A percentile compares a stretch with the other conserved stretches of the same genome.
phyloP scores from a whole-genome alignment of 2,113 vertebrate species.

The Arvicanthis niloticus region DNA sequence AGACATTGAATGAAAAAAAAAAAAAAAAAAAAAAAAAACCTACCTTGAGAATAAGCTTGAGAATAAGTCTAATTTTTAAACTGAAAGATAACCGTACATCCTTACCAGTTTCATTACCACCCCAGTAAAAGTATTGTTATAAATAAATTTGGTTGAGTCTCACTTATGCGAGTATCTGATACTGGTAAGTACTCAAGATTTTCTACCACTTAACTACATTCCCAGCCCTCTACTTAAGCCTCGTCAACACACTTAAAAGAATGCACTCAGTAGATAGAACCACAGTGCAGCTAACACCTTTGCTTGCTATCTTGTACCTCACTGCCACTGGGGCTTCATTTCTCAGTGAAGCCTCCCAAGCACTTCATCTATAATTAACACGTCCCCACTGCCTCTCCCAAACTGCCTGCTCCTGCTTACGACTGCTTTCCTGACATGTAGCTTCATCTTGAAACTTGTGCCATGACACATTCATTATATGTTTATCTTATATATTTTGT shows the following conservation, averaged over 20 bases:
- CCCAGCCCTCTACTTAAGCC: background rate
- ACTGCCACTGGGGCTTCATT: background rate
- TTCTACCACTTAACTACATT: background rate
- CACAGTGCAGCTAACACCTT: background rate
- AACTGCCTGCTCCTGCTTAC: background rate
- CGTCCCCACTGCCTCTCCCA: background rate
- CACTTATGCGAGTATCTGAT: background rate
- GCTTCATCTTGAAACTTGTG: background rate
- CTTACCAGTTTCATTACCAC: background rate
- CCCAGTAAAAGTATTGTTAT: background rate
- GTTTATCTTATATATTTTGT: background rate
- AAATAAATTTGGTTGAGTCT: background rate
- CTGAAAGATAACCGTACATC: background rate
- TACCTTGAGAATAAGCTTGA: background rate
- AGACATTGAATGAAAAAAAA: background rate
- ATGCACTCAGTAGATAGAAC: too few relatives aligned
- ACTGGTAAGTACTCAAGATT: background rate
- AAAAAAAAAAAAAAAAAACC: background rate
- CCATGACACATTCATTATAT: background rate
- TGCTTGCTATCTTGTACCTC: background rate
- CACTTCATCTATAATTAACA: background rate
- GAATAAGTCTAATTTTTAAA: background rate
- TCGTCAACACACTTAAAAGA: background rate
- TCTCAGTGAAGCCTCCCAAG: background rate
- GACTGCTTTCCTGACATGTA: background rate